Percentiles rank a stretch among this genome's conserved stretches.
phyloP scores from a whole-genome alignment of 2,113 vertebrate genomes.

The Xyrauchen texanus region DNA sequence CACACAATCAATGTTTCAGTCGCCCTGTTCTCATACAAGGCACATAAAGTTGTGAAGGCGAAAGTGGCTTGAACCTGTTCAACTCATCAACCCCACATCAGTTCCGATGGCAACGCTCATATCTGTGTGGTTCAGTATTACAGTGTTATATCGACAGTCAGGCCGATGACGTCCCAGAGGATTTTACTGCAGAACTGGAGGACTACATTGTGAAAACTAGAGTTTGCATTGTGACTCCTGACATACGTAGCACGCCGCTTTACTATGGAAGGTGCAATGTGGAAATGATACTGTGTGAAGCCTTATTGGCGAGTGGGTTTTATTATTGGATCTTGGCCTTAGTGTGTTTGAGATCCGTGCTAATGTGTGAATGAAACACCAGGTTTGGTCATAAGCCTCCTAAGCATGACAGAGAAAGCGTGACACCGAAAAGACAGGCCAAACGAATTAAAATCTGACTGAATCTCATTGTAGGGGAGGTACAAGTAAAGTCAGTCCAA shows the following conservation, averaged over 20 bases:
- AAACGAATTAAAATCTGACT: neutral
- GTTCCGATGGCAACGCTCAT: neutral
- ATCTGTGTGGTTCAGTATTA: constrained; percentile 23
- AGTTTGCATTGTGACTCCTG: constrained; percentile 3
- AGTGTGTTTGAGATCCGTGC: neutral
- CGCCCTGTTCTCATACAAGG: neutral
- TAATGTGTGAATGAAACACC: neutral
- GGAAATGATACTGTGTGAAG: neutral
- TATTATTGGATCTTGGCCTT: neutral
- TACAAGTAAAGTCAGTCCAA: neutral
- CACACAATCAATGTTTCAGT: constrained; percentile 21
- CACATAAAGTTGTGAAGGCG: neutral
- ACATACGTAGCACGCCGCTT: constrained; percentile 14
- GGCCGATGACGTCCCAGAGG: neutral
- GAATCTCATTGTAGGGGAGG: neutral
- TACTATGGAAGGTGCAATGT: neutral
- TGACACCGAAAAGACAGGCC: no score
- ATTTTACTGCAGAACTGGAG: constrained; percentile 14
- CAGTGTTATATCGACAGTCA: constrained; percentile 47
- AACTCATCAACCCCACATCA: no score
- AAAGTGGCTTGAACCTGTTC: neutral
- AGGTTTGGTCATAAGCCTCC: neutral
- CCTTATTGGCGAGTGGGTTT: neutral
- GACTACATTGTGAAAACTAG: neutral
- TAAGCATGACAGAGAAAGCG: no score